phyloP scores from a whole-genome alignment of 2,113 vertebrate genomes.

The Bucco capensis region DNA sequence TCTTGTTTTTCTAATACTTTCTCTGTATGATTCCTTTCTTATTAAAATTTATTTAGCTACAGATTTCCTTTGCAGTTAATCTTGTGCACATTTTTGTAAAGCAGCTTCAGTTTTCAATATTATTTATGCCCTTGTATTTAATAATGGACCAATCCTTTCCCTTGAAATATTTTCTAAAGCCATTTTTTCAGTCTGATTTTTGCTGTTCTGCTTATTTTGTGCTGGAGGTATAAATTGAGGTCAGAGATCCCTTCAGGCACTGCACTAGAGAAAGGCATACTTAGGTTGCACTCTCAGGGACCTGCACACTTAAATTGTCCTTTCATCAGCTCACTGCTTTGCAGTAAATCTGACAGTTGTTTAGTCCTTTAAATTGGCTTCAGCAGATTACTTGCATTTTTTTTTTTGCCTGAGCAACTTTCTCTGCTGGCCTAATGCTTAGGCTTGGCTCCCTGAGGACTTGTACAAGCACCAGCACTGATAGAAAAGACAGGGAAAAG shows the following conservation, averaged over 20 bases:
- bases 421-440: not conserved
- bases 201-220: not conserved
- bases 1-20: not conserved
- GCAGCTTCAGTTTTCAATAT: not conserved
- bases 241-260: not conserved
- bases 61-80: not conserved
- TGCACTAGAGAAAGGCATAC: not conserved
- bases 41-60: not conserved
- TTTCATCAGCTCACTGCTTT: not conserved
- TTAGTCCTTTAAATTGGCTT: not conserved
- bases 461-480: not conserved
- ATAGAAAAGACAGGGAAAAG: not conserved
- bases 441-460: not conserved
- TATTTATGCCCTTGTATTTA: not conserved
- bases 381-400: not conserved
- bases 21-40: rapidly evolving
- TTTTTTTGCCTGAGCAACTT: not conserved
- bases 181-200: not conserved
- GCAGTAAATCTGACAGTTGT: not conserved
- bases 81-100: not conserved
- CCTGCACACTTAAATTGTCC: not conserved
- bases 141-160: not conserved
- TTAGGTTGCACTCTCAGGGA: not conserved
- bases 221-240: not conserved
- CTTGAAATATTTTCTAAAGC: not conserved